Evolutionary conservation across 2,113 vertebrate species (phyloP).

Genomic region (Megaceryle torquata): DNA sequence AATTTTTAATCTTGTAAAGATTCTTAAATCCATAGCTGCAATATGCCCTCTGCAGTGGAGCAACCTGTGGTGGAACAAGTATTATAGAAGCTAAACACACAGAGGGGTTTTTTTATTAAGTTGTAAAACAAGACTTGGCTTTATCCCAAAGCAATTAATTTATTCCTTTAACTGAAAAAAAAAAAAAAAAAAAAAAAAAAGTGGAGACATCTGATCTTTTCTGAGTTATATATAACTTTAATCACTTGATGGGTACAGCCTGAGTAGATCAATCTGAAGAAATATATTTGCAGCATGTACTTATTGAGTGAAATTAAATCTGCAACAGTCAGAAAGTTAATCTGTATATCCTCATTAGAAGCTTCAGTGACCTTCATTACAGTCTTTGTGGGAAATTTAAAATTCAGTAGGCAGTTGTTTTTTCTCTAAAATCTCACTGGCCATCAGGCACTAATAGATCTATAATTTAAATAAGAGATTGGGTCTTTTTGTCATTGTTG

Average conservation of each 20-base stretch:
- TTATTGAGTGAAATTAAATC: conserved; percentile 26
- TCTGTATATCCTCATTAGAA: background rate
- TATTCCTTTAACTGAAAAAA: background rate
- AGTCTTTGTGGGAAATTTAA: background rate
- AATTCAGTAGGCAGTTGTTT: background rate
- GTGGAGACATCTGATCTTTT: background rate
- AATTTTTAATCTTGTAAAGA: conserved; percentile 35
- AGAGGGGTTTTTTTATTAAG: background rate
- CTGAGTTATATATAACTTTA: background rate
- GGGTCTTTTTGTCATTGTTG: background rate
- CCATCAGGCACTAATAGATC: background rate
- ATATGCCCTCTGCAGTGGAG: background rate
- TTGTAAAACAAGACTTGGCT: background rate
- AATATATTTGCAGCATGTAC: conserved; percentile 5
- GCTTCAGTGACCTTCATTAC: background rate
- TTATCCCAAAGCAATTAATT: conserved; percentile 24
- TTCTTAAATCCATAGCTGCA: background rate
- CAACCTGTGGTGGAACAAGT: background rate
- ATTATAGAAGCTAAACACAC: background rate
- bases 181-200: background rate
- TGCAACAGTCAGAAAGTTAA: background rate
- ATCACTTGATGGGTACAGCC: background rate
- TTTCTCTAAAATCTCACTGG: background rate
- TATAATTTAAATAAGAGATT: background rate
- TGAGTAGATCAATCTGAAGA: conserved; percentile 33